A percentile compares a stretch with the other conserved stretches of the same genome.
These are phyloP conservation scores for Spilarctia lutea DNA, from an alignment of 2,888 invertebrate species.

Conservation along the genomic window DNA sequence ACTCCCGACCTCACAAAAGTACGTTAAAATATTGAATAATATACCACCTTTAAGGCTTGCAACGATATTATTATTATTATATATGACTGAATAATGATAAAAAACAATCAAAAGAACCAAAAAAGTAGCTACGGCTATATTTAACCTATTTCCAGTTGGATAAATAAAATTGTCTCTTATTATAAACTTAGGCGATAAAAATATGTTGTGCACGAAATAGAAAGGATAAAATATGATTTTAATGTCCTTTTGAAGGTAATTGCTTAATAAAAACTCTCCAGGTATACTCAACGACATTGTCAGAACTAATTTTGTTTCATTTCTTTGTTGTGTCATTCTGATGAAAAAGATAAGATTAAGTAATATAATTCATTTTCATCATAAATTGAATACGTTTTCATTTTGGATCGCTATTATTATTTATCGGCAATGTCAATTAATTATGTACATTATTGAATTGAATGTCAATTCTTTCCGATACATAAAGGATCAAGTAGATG, in stretches of 20 bases:
- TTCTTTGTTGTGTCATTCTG: background rate
- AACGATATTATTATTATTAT: background rate
- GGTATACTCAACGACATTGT: background rate
- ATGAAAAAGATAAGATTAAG: background rate
- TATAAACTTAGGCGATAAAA: constrained; percentile 29
- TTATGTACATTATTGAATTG: constrained; percentile 1
- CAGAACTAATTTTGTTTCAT: background rate
- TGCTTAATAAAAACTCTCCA: background rate
- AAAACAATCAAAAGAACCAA: background rate
- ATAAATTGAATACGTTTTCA: too few relatives aligned
- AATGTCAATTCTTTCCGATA: background rate
- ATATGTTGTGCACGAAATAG: constrained; percentile 20
- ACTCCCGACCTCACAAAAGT: background rate
- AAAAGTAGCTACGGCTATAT: background rate
- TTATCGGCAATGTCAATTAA: background rate
- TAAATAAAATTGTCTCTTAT: constrained; percentile 29
- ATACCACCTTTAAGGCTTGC: background rate
- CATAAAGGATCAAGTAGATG: too few relatives aligned
- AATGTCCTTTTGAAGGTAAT: constrained; percentile 2
- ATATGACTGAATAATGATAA: background rate
- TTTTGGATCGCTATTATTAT: background rate
- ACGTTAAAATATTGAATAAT: background rate
- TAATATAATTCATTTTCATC: background rate
- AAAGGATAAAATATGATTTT: constrained; percentile 10
- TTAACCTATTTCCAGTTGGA: constrained; percentile 9